Percentiles rank a stretch among this genome's conserved stretches.
These are phyloP conservation scores for Pogonocherus hispidulus DNA, from an alignment of 2,888 invertebrate species.

Conservation along the genomic window DNA sequence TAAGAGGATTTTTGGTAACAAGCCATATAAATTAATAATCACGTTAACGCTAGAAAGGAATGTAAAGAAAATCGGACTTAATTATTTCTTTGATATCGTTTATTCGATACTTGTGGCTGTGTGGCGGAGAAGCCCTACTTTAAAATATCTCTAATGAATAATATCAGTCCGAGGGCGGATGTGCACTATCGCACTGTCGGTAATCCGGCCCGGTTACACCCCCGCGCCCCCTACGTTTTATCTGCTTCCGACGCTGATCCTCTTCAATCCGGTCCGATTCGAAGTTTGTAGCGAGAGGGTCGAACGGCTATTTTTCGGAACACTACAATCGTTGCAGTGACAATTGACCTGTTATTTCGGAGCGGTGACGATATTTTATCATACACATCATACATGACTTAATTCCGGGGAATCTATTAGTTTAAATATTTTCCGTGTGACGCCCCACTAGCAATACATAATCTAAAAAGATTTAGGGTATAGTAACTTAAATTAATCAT, in stretches of 20 bases:
- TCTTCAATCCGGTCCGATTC: slow-evolving; percentile 61
- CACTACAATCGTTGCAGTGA: no score
- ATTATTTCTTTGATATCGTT: slow-evolving; percentile 62
- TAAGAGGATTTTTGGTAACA: slow-evolving; percentile 64
- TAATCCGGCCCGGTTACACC: slow-evolving; percentile 61
- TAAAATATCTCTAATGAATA: slow-evolving; percentile 48
- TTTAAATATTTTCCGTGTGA: no score
- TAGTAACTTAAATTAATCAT: no score
- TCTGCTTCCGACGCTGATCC: slow-evolving; percentile 64
- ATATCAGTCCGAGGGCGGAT: slow-evolving; percentile 60
- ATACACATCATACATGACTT: no score
- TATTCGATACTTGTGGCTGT: slow-evolving; percentile 38
- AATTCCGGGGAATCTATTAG: no score
- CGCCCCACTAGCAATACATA: no score
- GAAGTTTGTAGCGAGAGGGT: no score
- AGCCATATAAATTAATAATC: slow-evolving; percentile 66
- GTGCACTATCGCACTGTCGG: slow-evolving; percentile 61
- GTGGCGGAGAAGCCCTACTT: slow-evolving; percentile 48
- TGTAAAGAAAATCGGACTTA: slow-evolving; percentile 56
- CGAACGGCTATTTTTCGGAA: no score
- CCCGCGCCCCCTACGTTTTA: slow-evolving; percentile 61
- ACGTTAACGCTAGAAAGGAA: slow-evolving; percentile 56
- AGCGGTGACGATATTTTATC: no score
- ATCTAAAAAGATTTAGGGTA: no score
- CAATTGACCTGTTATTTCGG: no score